Evolutionary conservation across 2,797 vertebrate species (phyloP), one percentile per base, ranked within the genome.

Genomic region (Gouania willdenowi): DNA sequence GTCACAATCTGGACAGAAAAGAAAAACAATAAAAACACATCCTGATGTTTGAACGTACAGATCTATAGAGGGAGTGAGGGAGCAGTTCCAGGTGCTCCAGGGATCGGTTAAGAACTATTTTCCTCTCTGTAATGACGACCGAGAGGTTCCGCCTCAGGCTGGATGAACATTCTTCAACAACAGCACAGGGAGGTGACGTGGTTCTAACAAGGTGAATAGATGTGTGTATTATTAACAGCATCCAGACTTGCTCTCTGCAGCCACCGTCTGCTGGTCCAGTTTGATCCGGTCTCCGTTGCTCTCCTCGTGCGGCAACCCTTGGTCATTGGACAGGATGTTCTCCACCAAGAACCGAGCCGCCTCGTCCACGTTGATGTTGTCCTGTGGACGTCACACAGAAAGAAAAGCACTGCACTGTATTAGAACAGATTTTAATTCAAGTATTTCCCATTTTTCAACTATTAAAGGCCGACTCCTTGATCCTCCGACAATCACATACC

Each of bases 331-430:
- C 58, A 99, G 89, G 67, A 99, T 95, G 49, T 93, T 93, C 74
- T 94, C 93, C 73, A 99, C 95, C 77, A 99, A 83, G 83, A 97
- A 98, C 26, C 88, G 90, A n/a, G 94, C 89, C 0, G 97, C 97
- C 65, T 98, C 95, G 0, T 98, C 95, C 36, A 99, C 94, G 22
- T 98, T 98, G 68, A 97, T 87, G 71, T 99, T 97, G 70, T 98
- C 95, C 97, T 99, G 60, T 18, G 45, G 71, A 61, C n/a, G 39
- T 72, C 37, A 66, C 27, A 48, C 23, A 26, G 19, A 15, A 14
- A 5, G 39, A 14, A 4, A 42, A 10, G 18, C 3, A 22, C 11
- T 8, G 2, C 14, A 14, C 2, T 2, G 14, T 7, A 9, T 21
- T 15, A 6, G 11, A 34, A 22, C 13, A 14, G 13, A 14, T 14